Percentiles rank a stretch among this genome's conserved stretches.
These are phyloP conservation scores for Eupristina koningsbergeri DNA, from an alignment of 1,140 invertebrate genomes.

Conservation along the genomic window DNA sequence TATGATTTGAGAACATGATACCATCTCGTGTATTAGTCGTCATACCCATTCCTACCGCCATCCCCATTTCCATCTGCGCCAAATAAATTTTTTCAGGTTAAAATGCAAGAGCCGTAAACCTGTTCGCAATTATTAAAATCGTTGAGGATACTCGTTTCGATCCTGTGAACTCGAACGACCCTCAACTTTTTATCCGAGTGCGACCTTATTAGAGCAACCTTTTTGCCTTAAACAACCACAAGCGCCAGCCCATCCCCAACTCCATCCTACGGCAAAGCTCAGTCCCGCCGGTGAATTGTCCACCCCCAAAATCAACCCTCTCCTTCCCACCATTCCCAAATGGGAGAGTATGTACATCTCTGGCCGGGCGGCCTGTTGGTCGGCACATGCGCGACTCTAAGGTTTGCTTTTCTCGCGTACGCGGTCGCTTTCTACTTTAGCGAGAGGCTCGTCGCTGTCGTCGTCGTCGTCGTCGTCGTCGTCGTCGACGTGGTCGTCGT, in stretches of 20 bases:
- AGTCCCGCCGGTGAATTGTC: not conserved
- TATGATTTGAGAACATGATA: no score
- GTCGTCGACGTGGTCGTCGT: not conserved
- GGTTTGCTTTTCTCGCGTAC: not conserved
- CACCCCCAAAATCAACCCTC: not conserved
- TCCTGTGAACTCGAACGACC: not conserved
- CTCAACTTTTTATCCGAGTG: not conserved
- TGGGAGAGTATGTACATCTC: not conserved
- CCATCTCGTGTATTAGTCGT: no score
- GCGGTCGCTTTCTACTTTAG: not conserved
- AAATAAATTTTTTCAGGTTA: not conserved
- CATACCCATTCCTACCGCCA: no score
- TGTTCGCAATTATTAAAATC: not conserved
- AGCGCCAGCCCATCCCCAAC: not conserved
- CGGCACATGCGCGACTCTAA: not conserved
- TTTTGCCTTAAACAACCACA: not conserved
- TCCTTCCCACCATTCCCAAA: no score
- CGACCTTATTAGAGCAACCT: constrained; percentile 11
- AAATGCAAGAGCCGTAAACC: not conserved
- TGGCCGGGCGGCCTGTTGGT: constrained; percentile 14
- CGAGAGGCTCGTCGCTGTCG: not conserved
- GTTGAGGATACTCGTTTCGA: not conserved
- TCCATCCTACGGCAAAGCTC: not conserved
- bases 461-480: not conserved
- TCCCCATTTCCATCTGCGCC: not conserved